phyloP scores from a whole-genome alignment of 2,797 vertebrate genomes.

The Rhodeus uyekii region DNA sequence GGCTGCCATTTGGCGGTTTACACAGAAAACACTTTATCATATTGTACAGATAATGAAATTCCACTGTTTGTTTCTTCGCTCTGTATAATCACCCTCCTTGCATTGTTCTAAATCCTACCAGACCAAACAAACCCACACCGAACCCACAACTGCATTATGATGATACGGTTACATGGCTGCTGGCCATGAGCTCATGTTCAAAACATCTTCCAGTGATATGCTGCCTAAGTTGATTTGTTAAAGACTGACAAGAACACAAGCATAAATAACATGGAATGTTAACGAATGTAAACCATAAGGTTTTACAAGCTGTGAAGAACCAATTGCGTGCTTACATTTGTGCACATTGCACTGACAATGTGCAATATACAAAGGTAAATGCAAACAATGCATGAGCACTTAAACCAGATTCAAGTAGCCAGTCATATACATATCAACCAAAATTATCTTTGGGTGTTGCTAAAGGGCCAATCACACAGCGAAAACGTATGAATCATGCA shows the following conservation, averaged over 20 bases:
- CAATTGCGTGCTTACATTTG: background rate
- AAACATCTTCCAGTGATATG: background rate
- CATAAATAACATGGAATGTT: background rate
- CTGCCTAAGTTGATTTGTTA: background rate
- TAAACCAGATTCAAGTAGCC: background rate
- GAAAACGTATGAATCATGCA: too few species aligned
- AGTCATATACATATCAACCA: background rate
- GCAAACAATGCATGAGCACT: background rate
- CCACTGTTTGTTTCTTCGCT: conserved; percentile 46
- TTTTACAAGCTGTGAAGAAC: conserved; percentile 3
- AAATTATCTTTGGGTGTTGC: too few species aligned
- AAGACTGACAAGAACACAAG: background rate
- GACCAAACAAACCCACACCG: conserved; percentile 21
- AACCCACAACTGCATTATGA: background rate
- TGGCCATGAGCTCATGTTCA: conserved; percentile 17
- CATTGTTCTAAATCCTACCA: conserved; percentile 45
- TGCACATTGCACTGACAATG: too few species aligned
- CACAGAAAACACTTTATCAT: conserved; percentile 59
- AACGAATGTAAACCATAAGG: background rate
- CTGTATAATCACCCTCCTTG: conserved; percentile 55
- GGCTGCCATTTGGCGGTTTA: conserved; percentile 50
- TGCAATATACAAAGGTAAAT: too few species aligned
- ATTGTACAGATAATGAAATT: conserved; percentile 49
- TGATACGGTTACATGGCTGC: conserved; percentile 7
- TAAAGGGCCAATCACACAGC: too few species aligned